Conservation (phyloP, 2,113 vertebrate species). For the Prionailurus viverrinus region DNA sequence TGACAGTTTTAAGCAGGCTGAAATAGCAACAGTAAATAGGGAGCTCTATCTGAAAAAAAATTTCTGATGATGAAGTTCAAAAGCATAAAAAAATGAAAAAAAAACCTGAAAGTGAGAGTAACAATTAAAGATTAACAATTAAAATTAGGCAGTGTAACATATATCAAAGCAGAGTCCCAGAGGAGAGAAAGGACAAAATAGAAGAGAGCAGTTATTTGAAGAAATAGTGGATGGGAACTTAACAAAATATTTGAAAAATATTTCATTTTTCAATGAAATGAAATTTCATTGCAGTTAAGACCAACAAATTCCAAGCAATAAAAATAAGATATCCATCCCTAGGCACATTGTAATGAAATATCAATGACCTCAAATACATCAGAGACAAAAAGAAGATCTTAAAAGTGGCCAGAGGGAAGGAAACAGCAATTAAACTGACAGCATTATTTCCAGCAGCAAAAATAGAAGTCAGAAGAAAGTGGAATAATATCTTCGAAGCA, state of each 20-base stretch:
- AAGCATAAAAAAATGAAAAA: background rate
- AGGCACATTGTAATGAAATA: background rate
- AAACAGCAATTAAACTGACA: background rate
- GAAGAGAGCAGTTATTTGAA: background rate
- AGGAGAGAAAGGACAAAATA: background rate
- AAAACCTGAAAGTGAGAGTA: background rate
- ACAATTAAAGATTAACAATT: background rate
- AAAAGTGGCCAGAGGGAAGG: background rate
- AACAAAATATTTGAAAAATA: background rate
- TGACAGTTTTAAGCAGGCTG: background rate
- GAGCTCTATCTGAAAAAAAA: background rate
- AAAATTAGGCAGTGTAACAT: background rate
- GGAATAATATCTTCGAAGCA: background rate
- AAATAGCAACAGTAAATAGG: background rate
- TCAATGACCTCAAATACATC: background rate
- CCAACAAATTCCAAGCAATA: background rate
- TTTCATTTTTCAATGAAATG: too few species aligned
- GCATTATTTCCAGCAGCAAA: background rate
- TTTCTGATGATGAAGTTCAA: background rate
- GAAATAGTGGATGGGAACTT: background rate
- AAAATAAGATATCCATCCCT: background rate
- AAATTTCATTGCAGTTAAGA: too few species aligned
- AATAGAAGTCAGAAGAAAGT: background rate
- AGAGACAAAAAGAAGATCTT: slow-evolving; percentile 14
- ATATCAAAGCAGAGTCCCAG: background rate